Evolutionary conservation across 2,888 invertebrate genomes (phyloP), one percentile per base, ranked within the genome.

Genomic region (Parapristionchus giblindavisi): DNA sequence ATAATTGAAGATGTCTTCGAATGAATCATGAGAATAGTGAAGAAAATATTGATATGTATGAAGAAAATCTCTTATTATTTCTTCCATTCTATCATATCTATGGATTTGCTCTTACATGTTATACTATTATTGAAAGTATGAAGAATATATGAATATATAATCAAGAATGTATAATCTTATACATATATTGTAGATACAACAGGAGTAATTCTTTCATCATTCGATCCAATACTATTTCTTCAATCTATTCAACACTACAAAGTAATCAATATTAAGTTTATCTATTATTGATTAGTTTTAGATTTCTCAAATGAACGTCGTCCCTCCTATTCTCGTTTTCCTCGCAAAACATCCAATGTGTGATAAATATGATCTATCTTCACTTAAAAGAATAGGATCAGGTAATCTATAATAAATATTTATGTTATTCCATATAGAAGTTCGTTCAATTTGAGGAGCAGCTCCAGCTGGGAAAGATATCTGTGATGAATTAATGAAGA

Each of bases 251-350:
- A 43, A 43, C 11, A 43, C 8, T 43, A 43, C 43, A 43, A 43
- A 17, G 43, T 43, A 17, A 43, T 8, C 43, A n/a, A n/a, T n/a
- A n/a, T 48, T 48, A 48, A 48, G 14, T 48, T 21, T 48, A 48
- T 48, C 3, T 29, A 58, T 58, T 6, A 27, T 58, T 34, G 14
- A 11, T 32, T 4, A 17, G 3, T 17, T 77, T 14, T 56, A 82
- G 80, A 77, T 81, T 43, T 72, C 77, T 27, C 66, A 77, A 48
- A 71, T 83, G 3, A 92, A 92, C 81, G 88, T 93, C 2, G 94
- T 94, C 11, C 94, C 95, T 4, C 94, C 94, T 24, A 90, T 93
- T 75, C 92, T 94, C 88, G 91, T 94, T 29, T 92, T 93, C 82
- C 91, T 94, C 89, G 91, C 91, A 0, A 91, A 92, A 76, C 91